Base-by-base conservation (phyloP, 2,888 invertebrate genomes). In the Hypomecis atomaria region DNA sequence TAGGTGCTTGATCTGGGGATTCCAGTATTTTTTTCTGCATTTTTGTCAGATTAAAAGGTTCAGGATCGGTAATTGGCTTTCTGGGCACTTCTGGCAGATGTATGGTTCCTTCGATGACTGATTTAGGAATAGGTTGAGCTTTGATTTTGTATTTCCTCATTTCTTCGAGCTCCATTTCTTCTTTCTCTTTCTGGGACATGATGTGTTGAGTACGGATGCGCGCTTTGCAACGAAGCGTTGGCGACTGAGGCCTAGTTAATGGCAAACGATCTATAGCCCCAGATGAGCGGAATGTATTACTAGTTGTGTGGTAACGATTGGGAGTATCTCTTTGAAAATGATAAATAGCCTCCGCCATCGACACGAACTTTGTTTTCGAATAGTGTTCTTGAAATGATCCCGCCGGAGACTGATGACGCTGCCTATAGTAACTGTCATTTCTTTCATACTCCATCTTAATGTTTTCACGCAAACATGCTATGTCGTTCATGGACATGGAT, bases 21-120 rank as follows among this genome's bases (percentile, higher is more conserved):
- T 76, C 77, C 0, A 76, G 44, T 1, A 73, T 9, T 67, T 88
- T 94, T 73, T 94, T 94, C 34, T 87, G 88, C 0, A 90, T 79
- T 84, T 94, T 91, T 6, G 95, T 95, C 42, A 95, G 83, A n/a
- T 95, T 93, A 71, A 95, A 96, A 13, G 95, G 95, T 74, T 95
- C 93, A 0, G 94, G 93, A 11, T 94, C 73, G 1, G 96, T 96
- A 0, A 80, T 43, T 0, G 94, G 92, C 73, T 95, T 95, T 59
- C 87, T 94, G 0, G 84, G 78, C 0, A 94, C 86, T 52, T 92
- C 88, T 5, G 93, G 92, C n/a, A 93, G 87, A 66, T 86, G 80
- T 63, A 88, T 88, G 10, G 90, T 78, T 1, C 93, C 94, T 67
- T 92, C 88, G 42, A 95, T 83, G 4, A 95, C 93, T 66, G 93